These are phyloP conservation scores for Aplidium turbinatum DNA, from an alignment of 23 tunicate species.

Conservation along the genomic window DNA sequence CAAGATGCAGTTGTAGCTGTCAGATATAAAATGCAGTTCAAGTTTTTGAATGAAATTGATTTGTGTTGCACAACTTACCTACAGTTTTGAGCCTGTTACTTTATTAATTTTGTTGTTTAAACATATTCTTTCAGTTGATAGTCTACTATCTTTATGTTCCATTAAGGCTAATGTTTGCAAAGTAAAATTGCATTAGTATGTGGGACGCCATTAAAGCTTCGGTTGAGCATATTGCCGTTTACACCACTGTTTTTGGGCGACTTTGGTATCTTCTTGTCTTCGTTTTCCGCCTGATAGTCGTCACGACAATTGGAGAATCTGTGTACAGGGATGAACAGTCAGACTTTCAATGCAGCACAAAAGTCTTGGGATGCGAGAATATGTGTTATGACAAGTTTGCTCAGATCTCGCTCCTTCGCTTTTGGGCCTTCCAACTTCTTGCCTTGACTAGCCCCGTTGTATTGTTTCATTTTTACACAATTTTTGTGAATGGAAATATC, in stretches of 20 bases:
- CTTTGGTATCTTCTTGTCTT: constrained; percentile 77
- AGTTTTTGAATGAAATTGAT: too few species aligned
- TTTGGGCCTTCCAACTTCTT: constrained; percentile 90
- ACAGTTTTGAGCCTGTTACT: too few species aligned
- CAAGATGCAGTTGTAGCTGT: too few species aligned
- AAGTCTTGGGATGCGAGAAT: constrained; percentile 89
- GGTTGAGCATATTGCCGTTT: constrained; percentile 60
- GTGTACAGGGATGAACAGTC: constrained; percentile 94
- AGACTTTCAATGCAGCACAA: constrained; percentile 89
- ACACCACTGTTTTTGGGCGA: constrained; percentile 64
- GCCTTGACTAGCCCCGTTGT: constrained; percentile 65
- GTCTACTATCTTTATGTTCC: too few species aligned
- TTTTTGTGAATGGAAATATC: constrained; percentile 41
- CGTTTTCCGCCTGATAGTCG: constrained; percentile 77
- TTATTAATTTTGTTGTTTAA: too few species aligned
- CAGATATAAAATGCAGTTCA: too few species aligned
- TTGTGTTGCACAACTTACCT: too few species aligned
- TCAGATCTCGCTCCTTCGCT: constrained; percentile 89
- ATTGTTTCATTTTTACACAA: constrained; percentile 70
- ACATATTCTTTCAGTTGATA: too few species aligned
- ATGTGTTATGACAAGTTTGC: constrained; percentile 94
- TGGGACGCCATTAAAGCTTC: constrained; percentile 64
- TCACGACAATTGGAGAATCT: constrained; percentile 60
- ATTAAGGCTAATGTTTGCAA: too few species aligned
- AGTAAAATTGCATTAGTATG: too few species aligned